A percentile compares a stretch with the other conserved stretches of the same genome.
These are phyloP conservation scores for Drosophila neotestacea DNA, from an alignment of 2,888 invertebrate species.

Conservation along the genomic window DNA sequence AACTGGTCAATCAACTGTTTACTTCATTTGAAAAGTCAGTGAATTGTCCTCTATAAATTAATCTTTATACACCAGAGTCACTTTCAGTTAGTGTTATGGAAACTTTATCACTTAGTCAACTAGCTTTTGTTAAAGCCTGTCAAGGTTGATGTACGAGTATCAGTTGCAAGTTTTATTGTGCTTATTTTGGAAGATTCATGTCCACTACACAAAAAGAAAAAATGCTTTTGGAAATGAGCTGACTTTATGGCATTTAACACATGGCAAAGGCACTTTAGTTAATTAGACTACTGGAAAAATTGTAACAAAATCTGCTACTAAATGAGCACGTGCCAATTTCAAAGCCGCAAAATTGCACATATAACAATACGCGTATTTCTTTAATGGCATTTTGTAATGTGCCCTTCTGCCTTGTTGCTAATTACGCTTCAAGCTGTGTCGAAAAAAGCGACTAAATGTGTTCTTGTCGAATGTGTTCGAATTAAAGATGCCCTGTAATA, in stretches of 20 bases:
- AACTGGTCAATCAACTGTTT: neutral
- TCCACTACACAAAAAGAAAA: neutral
- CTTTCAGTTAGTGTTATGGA: constrained; percentile 8
- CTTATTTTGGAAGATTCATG: constrained; percentile 7
- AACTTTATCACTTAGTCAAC: constrained; percentile 11
- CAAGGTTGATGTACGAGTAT: neutral
- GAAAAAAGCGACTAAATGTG: neutral
- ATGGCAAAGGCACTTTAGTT: constrained; percentile 47
- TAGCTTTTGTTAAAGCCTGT: constrained; percentile 1
- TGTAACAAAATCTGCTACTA: constrained; percentile 48
- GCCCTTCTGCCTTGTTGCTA: constrained; percentile 53
- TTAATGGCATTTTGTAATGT: constrained; percentile 52
- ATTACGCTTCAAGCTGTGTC: constrained; percentile 34
- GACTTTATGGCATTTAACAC: constrained; percentile 5
- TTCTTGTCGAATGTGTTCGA: neutral
- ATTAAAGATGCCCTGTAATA: constrained; percentile 6
- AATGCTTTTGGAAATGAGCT: constrained; percentile 9
- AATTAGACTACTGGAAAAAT: constrained; percentile 60
- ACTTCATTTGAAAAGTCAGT: neutral
- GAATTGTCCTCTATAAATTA: too few species aligned
- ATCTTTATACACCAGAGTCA: neutral
- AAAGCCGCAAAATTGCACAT: constrained; percentile 51
- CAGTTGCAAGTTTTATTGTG: constrained; percentile 2
- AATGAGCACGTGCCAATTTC: constrained; percentile 60
- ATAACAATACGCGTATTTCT: constrained; percentile 45